phyloP scores from a whole-genome alignment of 2,113 vertebrate species.

The Oxygymnocypris stewartii region DNA sequence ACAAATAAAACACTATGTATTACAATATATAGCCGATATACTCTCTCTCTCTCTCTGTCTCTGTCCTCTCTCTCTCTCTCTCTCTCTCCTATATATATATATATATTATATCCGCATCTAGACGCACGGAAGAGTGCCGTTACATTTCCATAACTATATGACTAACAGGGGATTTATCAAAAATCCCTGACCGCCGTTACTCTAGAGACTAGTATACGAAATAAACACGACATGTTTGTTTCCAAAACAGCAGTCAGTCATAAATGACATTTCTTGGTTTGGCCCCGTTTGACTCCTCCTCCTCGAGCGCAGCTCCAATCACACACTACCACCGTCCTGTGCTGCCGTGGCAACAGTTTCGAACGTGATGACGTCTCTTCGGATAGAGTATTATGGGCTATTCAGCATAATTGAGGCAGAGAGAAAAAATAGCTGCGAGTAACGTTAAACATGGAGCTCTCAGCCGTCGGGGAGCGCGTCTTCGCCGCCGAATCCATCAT shows the following conservation, averaged over 20 bases:
- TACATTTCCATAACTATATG: not conserved
- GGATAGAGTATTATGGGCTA: constrained; percentile 92
- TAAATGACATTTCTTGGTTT: not conserved
- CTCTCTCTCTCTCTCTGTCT: too few species aligned
- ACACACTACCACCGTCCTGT: constrained; percentile 76
- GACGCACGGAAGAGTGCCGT: too few species aligned
- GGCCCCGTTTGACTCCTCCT: constrained; percentile 58
- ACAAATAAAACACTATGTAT: not conserved
- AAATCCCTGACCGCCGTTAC: not conserved
- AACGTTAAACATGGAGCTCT: constrained; percentile 88
- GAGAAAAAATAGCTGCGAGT: constrained; percentile 62
- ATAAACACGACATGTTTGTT: not conserved
- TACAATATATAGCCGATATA: not conserved
- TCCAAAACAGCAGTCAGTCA: not conserved
- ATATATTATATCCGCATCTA: too few species aligned
- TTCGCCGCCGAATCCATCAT: constrained; percentile 94
- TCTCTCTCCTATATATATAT: too few species aligned
- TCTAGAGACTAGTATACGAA: not conserved
- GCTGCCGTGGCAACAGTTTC: constrained; percentile 76
- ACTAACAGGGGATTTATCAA: not conserved
- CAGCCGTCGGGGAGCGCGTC: constrained; percentile 92
- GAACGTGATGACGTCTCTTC: constrained; percentile 83
- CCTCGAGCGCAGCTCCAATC: constrained; percentile 65
- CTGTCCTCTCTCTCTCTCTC: too few species aligned
- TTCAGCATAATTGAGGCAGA: constrained; percentile 80